Evolutionary conservation across 1,140 invertebrate genomes (phyloP), one percentile per base, ranked within the genome.

Genomic region (Nixonia krombeini): DNA sequence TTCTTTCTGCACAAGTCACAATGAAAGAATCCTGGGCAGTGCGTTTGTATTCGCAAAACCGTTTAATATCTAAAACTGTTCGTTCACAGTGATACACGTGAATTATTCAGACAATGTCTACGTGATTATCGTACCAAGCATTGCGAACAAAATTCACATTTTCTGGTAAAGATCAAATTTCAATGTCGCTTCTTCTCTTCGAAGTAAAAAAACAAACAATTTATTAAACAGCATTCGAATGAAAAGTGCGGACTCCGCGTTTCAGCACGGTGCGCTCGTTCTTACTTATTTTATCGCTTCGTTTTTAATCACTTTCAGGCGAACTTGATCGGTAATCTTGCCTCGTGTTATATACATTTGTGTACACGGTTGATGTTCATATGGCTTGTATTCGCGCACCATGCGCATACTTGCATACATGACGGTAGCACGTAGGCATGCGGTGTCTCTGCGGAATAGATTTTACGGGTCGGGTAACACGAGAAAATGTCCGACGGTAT

Each of bases 391-490:
- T 50, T 58, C 45, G 41, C 38, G 44, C 37, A 18, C 18, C 35
- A 37, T 37, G 35, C 15, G 35, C 49, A 57, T 57, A 26, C 45
- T 65, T 41, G 53, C 53, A 29, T 41, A 57, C 33, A 57, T 52
- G 52, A 65, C 53, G 61, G 53, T 65, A 28, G 53, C 61, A 57
- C 52, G 52, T 57, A 52, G 52, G 47, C 42, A 57, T 41, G 40
- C 50, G 58, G 58, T 49, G 50, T 29, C 26, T 67, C 59, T 63
- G 69, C 62, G 57, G 64, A 73, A 67, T 65, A 73, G 61, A 73
- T 73, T 73, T 69, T 57, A 70, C 70, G 61, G 70, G 52, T 73
- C 62, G 55, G 21, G 13, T 62, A 52, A 47, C 59, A 55, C 41
- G 49, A 53, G 46, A 45, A 63, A 67, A 56, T 28, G 41, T 51